Conservation (phyloP, 2,113 vertebrate genomes). For the Aptenodytes forsteri region DNA sequence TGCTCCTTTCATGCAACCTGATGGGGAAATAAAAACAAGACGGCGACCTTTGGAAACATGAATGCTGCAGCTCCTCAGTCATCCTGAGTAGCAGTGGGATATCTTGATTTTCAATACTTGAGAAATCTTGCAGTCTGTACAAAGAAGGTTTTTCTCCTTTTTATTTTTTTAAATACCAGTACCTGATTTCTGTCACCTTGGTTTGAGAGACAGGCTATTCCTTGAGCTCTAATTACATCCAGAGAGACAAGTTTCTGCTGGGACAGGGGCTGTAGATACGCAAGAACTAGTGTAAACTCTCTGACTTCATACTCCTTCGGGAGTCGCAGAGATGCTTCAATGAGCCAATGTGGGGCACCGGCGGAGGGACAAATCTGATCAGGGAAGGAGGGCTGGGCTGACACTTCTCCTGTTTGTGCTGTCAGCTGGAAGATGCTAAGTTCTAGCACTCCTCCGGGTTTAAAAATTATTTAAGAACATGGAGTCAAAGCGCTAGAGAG, state of each 20-base stretch:
- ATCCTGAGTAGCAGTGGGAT: neutral
- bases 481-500: neutral
- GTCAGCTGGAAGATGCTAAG: neutral
- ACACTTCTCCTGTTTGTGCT: neutral
- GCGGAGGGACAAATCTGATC: neutral
- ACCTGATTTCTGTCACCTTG: neutral
- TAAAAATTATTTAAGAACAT: neutral
- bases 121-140: neutral
- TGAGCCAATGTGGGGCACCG: neutral
- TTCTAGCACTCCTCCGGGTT: neutral
- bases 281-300: neutral
- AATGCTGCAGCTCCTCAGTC: neutral
- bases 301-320: neutral
- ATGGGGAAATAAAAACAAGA: constrained; percentile 26
- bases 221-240: neutral
- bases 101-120: neutral
- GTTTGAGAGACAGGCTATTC: neutral
- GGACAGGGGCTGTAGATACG: neutral
- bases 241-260: neutral
- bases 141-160: neutral
- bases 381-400: neutral
- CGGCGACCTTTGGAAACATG: neutral
- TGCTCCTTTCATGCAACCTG: constrained; percentile 14
- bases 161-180: neutral
- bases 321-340: neutral